These are phyloP conservation scores for Nomada flava DNA, from an alignment of 2,888 invertebrate species.

Conservation along the genomic window DNA sequence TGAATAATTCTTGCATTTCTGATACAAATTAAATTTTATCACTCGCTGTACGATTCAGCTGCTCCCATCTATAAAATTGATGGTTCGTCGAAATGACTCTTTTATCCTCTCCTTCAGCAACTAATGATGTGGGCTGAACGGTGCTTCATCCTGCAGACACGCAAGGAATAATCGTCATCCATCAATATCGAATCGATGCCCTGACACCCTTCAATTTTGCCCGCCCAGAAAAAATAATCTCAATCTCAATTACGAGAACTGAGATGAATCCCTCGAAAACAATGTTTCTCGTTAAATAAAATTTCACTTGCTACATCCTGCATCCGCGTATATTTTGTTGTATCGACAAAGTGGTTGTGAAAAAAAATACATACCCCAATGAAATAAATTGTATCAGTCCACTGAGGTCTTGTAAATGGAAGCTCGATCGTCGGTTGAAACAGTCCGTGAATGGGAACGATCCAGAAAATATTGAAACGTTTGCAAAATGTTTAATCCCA, in stretches of 20 bases:
- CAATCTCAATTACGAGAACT: too few species aligned
- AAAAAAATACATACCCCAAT: too few species aligned
- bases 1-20: background rate
- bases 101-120: slow-evolving; percentile 55
- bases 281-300: too few species aligned
- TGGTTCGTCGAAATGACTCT: slow-evolving; percentile 48
- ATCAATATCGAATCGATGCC: slow-evolving; percentile 66
- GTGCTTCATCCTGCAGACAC: slow-evolving; percentile 18
- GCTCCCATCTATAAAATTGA: slow-evolving; percentile 52
- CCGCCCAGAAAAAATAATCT: slow-evolving; percentile 26
- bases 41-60: slow-evolving; percentile 21
- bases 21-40: slow-evolving; percentile 4
- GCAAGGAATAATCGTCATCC: slow-evolving; percentile 49
- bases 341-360: too few species aligned
- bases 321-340: too few species aligned
- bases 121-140: slow-evolving; percentile 60
- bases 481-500: slow-evolving; percentile 35
- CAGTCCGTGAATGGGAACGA: background rate
- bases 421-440: background rate
- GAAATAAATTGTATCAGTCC: too few species aligned
- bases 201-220: slow-evolving; percentile 47
- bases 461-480: background rate
- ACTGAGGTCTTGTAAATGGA: background rate
- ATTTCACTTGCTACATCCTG: too few species aligned
- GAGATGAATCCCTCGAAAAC: too few species aligned